Percentiles rank a stretch among this genome's conserved stretches.
Conservation (phyloP, 2,888 invertebrate genomes). For the Alsophila aescularia region DNA sequence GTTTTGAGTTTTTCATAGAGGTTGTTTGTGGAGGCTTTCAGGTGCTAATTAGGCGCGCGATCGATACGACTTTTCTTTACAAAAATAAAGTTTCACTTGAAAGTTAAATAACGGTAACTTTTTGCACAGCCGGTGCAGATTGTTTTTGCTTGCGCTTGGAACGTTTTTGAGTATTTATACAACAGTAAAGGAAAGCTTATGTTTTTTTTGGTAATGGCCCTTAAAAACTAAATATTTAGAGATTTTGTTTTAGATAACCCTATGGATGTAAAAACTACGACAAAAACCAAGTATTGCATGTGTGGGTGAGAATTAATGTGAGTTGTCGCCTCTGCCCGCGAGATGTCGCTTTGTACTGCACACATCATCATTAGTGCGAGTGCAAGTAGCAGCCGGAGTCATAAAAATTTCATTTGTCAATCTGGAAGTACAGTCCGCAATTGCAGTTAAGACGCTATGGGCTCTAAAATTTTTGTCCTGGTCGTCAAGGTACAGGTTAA, state of each 20-base stretch:
- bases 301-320: constrained; percentile 35
- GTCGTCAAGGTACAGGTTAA: too few species aligned
- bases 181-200: too few species aligned
- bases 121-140: constrained; percentile 2
- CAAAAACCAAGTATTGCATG: constrained; percentile 29
- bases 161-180: not conserved
- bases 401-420: constrained; percentile 74
- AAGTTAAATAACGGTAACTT: constrained; percentile 14
- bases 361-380: constrained; percentile 61
- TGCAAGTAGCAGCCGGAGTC: constrained; percentile 56
- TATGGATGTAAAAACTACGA: constrained; percentile 18
- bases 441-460: not conserved
- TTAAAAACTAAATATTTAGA: not conserved
- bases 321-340: constrained; percentile 38
- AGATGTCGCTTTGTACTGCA: constrained; percentile 48
- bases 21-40: constrained; percentile 33
- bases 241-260: constrained; percentile 14
- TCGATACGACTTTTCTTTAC: constrained; percentile 24
- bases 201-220: too few species aligned
- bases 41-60: constrained; percentile 36
- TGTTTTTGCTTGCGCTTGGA: constrained; percentile 4
- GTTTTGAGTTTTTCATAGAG: constrained; percentile 39
- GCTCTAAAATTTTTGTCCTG: not conserved
- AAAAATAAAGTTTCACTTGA: constrained; percentile 12
- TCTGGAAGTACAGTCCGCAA: constrained; percentile 53